Evolutionary conservation across 2,888 invertebrate genomes (phyloP), one percentile per base, ranked within the genome.

Genomic region (Tetragonula carbonaria): DNA sequence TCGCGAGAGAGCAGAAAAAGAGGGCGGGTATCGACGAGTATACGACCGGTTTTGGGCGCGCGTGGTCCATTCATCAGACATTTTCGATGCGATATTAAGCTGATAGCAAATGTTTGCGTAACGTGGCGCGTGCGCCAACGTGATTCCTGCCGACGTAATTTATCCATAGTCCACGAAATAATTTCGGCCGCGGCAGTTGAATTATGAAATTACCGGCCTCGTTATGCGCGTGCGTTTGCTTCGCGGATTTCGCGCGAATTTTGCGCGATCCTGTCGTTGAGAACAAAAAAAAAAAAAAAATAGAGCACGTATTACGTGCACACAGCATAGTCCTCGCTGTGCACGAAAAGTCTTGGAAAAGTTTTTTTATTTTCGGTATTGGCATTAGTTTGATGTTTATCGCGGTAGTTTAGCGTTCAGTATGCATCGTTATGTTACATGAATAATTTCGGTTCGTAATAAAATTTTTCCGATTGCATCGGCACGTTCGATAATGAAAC

Each of bases 81-180:
- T 87, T 86, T 84, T 84, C 87, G 76, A 79, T 82, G 83, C 81
- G 87, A 78, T 85, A 82, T 87, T 85, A 87, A 87, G 87, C 87
- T 72, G 80, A 82, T 63, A 50, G 87, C 85, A 87, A 87, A 87
- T 85, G 85, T 87, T 87, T 88, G 84, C 84, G 57, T 77, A 74
- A 65, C 38, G 66, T 11, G 66, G 65, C 75, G 78, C 78, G 68
- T 71, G 81, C 74, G 79, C 76, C 67, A 65, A 79, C 74, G 75
- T 79, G 86, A 86, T 86, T 86, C 84, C 87, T 82, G 79, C 63
- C 78, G 80, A 78, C 85, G 89, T 91, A 90, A 90, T 90, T 90
- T 90, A 89, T 90, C 86, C 84, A 82, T 82, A 82, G 88, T 85
- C 78, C 89, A 85, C 74, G 80, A 88, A 88, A 90, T 90, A 90